Base-by-base conservation (phyloP, 2,888 invertebrate species). In the Phaedon cochleariae region DNA sequence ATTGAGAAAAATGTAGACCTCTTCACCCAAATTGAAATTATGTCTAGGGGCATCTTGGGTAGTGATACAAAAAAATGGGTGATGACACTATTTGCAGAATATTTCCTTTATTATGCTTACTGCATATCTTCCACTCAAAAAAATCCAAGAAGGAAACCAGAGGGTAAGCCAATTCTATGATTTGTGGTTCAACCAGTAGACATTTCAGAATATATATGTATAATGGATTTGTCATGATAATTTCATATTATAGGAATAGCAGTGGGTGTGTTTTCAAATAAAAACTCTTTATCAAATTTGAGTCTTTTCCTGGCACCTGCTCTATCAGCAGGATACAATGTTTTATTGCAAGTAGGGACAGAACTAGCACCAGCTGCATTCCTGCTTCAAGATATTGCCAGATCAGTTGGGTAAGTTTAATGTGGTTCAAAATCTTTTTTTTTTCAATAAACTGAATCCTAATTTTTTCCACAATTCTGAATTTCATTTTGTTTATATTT, bases 81-180 rank as follows among this genome's bases (percentile, higher is more conserved):
- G 82, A 83, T 73, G 69, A 85, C 41, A 81, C 83, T 3, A 77
- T 80, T 86, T 46, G 80, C 85, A 20, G 80, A 86, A 55, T 85
- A 84, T 76, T 82, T 87, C 65, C 84, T 84, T 74, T 86, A 86
- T 74, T 85, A 87, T 78, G 84, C 86, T 41, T 41, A n/a, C 41
- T 41, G 4, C 15, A 15, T 41, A 68, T 74, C 83, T 7, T 76
- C 77, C 68, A 78, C 81, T 20, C 76, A 79, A 57, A 82, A 85
- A 69, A 80, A 84, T 79, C 65, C 66, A n/a, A 78, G 77, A 21
- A 84, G 83, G 83, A 81, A 82, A 68, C 77, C 84, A 60, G 72
- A 82, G 63, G 84, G 85, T 85, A 70, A 21, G 41, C 34, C 49
- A 45, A 29, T 58, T 37, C 31, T 49, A n/a, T 12, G 20, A 52